Conservation (phyloP, 2,113 vertebrate species). For the Rhipidura dahli region DNA sequence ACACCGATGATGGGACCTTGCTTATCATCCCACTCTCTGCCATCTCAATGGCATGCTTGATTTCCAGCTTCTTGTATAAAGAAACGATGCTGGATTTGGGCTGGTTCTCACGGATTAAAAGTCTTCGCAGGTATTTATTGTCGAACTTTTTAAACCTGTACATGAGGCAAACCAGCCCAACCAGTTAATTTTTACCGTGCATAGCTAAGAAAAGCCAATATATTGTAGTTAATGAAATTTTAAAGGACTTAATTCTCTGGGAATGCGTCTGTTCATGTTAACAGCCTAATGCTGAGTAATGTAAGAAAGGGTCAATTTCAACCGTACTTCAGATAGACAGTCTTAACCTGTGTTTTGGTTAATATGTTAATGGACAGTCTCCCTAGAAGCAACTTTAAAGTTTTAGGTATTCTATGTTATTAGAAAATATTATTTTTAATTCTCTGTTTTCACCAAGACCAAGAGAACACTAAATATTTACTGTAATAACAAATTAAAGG, state of each 20-base stretch:
- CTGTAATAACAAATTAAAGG: constrained; percentile 11
- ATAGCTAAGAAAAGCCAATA: background rate
- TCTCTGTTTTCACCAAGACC: background rate
- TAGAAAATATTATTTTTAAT: constrained; percentile 45
- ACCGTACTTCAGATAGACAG: background rate
- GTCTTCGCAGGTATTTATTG: constrained; percentile 84
- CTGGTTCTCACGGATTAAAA: constrained; percentile 85
- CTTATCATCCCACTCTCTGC: constrained; percentile 82
- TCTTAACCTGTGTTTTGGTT: background rate
- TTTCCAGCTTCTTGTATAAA: constrained; percentile 93
- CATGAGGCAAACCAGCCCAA: constrained; percentile 1
- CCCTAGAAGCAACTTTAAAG: background rate
- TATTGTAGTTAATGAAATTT: background rate
- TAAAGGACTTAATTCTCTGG: background rate
- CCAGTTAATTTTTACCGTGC: background rate
- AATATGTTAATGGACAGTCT: background rate
- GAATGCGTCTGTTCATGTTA: background rate
- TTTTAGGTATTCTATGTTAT: background rate
- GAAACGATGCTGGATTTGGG: constrained; percentile 93
- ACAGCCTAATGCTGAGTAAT: background rate
- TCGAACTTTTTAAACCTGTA: constrained; percentile 94
- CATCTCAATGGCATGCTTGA: constrained; percentile 94
- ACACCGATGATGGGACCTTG: constrained; percentile 70
- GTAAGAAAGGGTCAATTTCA: background rate
- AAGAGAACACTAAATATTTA: constrained; percentile 63